phyloP scores from a whole-genome alignment of 2,888 invertebrate species.

The Tanypteryx hageni region DNA sequence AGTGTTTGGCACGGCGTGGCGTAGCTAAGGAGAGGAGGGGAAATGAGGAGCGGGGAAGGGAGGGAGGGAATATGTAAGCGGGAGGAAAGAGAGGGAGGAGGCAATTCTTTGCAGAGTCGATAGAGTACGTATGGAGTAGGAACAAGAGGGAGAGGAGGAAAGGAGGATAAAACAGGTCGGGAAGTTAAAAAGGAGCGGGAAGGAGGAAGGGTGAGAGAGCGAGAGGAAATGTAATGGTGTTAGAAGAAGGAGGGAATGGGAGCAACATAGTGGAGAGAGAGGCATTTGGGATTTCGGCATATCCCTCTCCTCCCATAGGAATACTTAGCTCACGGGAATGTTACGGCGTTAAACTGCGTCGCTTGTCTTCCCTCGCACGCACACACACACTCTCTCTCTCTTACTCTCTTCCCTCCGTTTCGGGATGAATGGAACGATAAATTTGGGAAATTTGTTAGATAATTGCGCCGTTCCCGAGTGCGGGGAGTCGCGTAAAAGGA shows the following conservation, averaged over 20 bases:
- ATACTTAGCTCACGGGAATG: conserved; percentile 21
- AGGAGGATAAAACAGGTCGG: neutral
- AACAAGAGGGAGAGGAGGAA: neutral
- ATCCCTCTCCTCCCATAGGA: neutral
- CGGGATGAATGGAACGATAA: conserved; percentile 15
- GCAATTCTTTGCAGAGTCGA: no score
- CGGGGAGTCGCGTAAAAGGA: neutral
- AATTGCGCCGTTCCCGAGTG: neutral
- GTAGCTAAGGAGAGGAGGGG: neutral
- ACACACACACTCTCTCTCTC: neutral
- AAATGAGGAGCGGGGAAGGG: neutral
- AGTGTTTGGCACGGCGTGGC: neutral
- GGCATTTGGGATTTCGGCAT: neutral
- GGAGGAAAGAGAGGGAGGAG: neutral
- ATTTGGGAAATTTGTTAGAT: conserved; percentile 32
- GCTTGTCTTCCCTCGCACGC: neutral
- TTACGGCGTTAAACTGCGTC: conserved; percentile 9
- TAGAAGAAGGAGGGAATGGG: no score
- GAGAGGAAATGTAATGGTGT: neutral
- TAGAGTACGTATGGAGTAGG: no score
- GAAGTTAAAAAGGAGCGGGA: neutral
- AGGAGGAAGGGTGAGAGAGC: neutral
- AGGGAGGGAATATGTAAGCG: neutral
- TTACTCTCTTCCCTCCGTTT: neutral
- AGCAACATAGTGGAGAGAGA: neutral